phyloP scores from a whole-genome alignment of 1,140 invertebrate genomes.

The Ooceraea biroi region DNA sequence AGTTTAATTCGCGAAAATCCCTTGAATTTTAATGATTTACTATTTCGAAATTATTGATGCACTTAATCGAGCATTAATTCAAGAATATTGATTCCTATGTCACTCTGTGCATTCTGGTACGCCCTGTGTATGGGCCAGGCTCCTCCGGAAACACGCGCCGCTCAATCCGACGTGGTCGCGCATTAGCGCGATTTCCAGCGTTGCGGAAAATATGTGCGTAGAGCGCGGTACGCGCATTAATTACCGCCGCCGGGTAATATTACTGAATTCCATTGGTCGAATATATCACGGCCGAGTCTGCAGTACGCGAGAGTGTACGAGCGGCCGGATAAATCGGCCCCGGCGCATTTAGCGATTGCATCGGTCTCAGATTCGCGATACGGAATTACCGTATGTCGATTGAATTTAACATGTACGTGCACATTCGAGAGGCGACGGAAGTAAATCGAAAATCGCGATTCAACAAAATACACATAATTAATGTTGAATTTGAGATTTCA shows the following conservation, averaged over 20 bases:
- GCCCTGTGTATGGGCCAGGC: slow-evolving; percentile 3
- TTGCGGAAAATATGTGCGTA: slow-evolving; percentile 69
- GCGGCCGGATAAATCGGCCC: slow-evolving; percentile 46
- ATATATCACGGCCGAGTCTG: slow-evolving; percentile 63
- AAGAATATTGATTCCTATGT: too few species aligned
- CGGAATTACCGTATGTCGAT: neutral
- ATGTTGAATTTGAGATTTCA: too few species aligned
- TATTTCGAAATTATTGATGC: neutral
- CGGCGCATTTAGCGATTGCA: neutral
- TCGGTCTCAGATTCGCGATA: slow-evolving; percentile 7
- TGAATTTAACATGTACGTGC: neutral
- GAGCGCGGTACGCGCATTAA: slow-evolving; percentile 67
- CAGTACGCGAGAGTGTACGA: neutral
- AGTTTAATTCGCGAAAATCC: neutral
- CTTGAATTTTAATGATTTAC: neutral
- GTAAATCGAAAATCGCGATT: neutral
- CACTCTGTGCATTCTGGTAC: neutral
- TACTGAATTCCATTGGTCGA: slow-evolving; percentile 62
- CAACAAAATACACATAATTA: too few species aligned
- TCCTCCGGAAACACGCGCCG: slow-evolving; percentile 44
- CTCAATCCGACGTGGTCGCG: slow-evolving; percentile 54
- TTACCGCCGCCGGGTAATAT: slow-evolving; percentile 63
- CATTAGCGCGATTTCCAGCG: slow-evolving; percentile 62
- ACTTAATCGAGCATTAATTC: neutral
- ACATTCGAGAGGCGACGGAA: neutral